A percentile compares a stretch with the other conserved stretches of the same genome.
Conservation (phyloP, 2,797 vertebrate species). For the Orestias chungarensis region DNA sequence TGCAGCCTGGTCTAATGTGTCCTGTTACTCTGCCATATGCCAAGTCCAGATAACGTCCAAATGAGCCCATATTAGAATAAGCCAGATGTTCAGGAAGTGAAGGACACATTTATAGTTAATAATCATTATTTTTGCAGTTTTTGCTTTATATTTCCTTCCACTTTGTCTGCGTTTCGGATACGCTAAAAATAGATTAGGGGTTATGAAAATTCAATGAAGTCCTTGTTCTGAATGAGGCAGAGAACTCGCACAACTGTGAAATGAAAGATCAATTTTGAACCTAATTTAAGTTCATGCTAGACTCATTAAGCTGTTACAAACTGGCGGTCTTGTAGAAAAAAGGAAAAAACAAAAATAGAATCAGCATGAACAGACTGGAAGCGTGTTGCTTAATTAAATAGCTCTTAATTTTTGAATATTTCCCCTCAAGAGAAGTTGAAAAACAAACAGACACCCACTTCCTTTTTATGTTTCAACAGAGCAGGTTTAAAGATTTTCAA, state of each 20-base stretch:
- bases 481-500: too few relatives aligned
- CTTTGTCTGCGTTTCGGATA: background rate
- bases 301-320: background rate
- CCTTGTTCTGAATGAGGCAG: background rate
- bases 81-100: background rate
- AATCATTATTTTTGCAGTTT: background rate
- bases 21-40: background rate
- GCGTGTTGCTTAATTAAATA: too few relatives aligned
- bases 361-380: too few relatives aligned
- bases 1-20: background rate
- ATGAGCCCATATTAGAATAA: background rate
- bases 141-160: background rate
- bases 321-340: too few relatives aligned
- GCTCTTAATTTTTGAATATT: too few relatives aligned
- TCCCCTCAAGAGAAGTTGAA: too few relatives aligned
- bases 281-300: background rate
- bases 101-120: background rate
- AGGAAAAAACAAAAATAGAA: too few relatives aligned
- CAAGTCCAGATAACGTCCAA: background rate
- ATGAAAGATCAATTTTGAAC: background rate
- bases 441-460: too few relatives aligned
- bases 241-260: background rate
- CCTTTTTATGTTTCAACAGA: too few relatives aligned
- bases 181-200: background rate
- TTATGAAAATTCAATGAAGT: background rate